A percentile compares a stretch with the other conserved stretches of the same genome.
Evolutionary conservation across 1,140 invertebrate species (phyloP).

Genomic region (Eumeta japonica): DNA sequence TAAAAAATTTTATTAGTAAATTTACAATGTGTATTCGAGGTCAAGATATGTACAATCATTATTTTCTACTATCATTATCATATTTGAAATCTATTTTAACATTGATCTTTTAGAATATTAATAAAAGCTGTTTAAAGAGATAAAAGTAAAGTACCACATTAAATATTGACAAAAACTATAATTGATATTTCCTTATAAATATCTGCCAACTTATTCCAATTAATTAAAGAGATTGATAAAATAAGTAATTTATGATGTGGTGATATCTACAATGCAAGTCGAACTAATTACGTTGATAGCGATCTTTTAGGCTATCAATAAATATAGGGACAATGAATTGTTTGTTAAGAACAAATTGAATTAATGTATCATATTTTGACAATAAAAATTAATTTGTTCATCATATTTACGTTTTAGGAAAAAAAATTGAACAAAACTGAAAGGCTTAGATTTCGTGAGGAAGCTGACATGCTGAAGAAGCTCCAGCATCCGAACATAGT

Average conservation of each 20-base stretch:
- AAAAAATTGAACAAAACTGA: constrained; percentile 90
- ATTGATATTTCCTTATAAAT: no score
- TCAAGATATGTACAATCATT: no score
- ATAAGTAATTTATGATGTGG: no score
- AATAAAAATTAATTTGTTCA: constrained; percentile 4
- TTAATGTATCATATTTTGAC: no score
- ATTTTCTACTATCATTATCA: no score
- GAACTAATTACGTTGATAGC: not conserved
- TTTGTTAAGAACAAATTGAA: no score
- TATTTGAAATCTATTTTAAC: not conserved
- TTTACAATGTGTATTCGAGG: no score
- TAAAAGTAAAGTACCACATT: not conserved
- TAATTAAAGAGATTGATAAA: no score
- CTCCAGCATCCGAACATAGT: constrained; percentile 99
- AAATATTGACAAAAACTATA: not conserved
- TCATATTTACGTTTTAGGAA: constrained; percentile 58
- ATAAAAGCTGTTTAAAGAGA: no score
- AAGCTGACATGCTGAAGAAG: constrained; percentile 99
- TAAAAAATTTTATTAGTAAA: no score
- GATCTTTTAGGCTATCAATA: not conserved
- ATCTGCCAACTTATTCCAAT: no score
- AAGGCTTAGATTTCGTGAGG: constrained; percentile 93
- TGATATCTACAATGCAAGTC: not conserved
- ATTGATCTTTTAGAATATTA: not conserved
- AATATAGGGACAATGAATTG: not conserved